phyloP scores from a whole-genome alignment of 2,888 invertebrate species.

The Ellobium chinense region DNA sequence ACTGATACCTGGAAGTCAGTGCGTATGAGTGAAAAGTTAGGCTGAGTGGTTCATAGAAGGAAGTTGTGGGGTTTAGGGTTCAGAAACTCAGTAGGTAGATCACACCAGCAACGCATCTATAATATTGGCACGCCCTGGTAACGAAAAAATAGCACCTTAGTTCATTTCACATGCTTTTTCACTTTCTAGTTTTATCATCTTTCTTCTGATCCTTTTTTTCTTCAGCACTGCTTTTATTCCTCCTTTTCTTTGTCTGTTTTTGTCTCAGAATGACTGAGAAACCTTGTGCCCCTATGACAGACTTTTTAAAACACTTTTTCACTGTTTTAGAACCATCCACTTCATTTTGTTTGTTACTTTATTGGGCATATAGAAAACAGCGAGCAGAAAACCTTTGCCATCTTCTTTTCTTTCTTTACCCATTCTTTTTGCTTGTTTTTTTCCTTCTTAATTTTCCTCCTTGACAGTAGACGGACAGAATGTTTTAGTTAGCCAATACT shows the following conservation, averaged over 20 bases:
- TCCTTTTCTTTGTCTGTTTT: neutral
- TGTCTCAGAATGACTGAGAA: neutral
- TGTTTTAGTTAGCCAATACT: no score
- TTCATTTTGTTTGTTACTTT: neutral
- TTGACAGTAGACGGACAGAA: conserved; percentile 28
- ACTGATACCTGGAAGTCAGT: no score
- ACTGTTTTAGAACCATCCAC: no score
- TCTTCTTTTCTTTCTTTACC: neutral
- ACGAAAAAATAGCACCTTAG: no score
- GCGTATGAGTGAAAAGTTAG: no score
- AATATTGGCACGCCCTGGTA: no score
- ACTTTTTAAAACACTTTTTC: no score
- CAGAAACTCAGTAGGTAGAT: no score
- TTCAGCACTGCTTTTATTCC: neutral
- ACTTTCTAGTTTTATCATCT: neutral
- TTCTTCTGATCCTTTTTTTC: neutral
- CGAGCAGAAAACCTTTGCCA: conserved; percentile 2
- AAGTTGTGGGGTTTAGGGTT: no score
- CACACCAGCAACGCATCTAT: no score
- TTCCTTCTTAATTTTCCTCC: neutral
- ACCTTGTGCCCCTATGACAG: no score
- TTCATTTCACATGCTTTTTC: neutral
- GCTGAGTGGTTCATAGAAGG: no score
- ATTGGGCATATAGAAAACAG: neutral
- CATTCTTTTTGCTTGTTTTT: neutral